Conservation (phyloP, 2,113 vertebrate species). For the Andinoacara biseriatus region DNA sequence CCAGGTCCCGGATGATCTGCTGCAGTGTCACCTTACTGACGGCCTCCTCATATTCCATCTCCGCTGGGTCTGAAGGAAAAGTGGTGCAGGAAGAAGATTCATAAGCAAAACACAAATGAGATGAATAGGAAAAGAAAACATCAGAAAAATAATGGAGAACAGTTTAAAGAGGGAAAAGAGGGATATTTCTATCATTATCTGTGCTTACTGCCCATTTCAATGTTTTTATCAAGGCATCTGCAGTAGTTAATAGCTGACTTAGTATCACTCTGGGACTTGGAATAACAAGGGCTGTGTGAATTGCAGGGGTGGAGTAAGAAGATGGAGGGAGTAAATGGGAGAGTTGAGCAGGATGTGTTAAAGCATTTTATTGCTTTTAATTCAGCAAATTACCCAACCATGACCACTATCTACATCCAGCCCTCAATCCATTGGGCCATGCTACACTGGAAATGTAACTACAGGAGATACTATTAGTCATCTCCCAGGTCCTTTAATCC, state of each 20-base stretch:
- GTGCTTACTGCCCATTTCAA: constrained; percentile 56
- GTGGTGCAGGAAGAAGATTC: neutral
- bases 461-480: constrained; percentile 63
- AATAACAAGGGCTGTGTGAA: constrained; percentile 35
- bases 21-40: constrained; percentile 95
- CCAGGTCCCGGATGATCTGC: constrained; percentile 92
- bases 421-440: constrained; percentile 44
- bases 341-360: constrained; percentile 44
- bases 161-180: neutral
- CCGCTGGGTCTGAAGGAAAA: constrained; percentile 83
- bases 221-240: constrained; percentile 53
- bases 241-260: constrained; percentile 58
- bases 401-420: constrained; percentile 56
- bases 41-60: constrained; percentile 97
- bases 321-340: constrained; percentile 25
- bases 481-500: constrained; percentile 67
- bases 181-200: constrained; percentile 47
- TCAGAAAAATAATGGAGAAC: neutral
- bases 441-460: constrained; percentile 68
- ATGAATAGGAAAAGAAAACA: neutral
- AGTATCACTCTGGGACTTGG: constrained; percentile 39
- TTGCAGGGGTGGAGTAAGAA: constrained; percentile 38
- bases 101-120: neutral
- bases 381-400: constrained; percentile 53
- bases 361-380: constrained; percentile 67